A percentile compares a stretch with the other conserved stretches of the same genome.
Conservation (phyloP, 2,113 vertebrate species). For the Nycticorax nycticorax region DNA sequence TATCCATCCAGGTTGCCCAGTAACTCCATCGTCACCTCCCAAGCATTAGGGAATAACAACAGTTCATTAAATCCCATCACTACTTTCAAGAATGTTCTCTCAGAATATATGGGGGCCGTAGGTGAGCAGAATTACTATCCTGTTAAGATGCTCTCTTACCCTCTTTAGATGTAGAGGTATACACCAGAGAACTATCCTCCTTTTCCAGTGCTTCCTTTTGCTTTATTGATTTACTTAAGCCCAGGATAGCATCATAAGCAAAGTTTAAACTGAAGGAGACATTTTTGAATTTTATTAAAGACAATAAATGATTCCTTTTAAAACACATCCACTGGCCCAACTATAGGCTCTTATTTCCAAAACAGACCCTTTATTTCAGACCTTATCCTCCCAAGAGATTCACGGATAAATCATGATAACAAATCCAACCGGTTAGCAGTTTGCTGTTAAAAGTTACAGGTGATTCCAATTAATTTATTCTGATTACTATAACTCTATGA, state of each 20-base stretch:
- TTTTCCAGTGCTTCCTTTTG: background rate
- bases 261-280: constrained; percentile 33
- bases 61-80: background rate
- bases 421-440: background rate
- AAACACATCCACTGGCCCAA: background rate
- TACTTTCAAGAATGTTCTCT: background rate
- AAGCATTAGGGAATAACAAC: background rate
- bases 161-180: background rate
- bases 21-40: background rate
- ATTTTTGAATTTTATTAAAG: background rate
- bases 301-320: background rate
- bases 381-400: background rate
- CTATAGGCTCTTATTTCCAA: background rate
- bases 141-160: background rate
- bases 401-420: background rate
- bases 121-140: background rate
- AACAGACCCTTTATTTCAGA: background rate
- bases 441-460: background rate
- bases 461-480: background rate
- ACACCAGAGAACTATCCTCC: background rate
- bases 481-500: background rate
- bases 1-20: background rate
- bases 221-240: constrained; percentile 13
- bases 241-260: background rate
- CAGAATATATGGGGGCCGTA: background rate